phyloP scores from a whole-genome alignment of 1,140 invertebrate species.

The Dolichoris vasculosae region DNA sequence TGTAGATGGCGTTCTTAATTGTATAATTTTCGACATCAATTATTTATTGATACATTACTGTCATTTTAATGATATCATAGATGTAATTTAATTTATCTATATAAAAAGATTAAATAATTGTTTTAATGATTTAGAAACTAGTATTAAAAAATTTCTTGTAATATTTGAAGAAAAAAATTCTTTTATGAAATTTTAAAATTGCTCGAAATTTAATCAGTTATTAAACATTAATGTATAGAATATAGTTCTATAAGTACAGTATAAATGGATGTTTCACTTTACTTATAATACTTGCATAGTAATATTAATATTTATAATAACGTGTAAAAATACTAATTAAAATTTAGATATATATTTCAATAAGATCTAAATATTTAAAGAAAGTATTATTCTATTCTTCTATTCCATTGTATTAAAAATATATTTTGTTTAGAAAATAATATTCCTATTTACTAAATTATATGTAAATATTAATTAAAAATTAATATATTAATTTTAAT shows the following conservation, averaged over 20 bases:
- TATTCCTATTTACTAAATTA: too few species aligned
- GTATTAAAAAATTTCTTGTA: background rate
- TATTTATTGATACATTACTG: background rate
- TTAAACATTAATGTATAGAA: background rate
- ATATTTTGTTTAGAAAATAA: too few species aligned
- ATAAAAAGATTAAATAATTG: background rate
- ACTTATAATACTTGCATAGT: too few species aligned
- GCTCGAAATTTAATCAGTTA: background rate
- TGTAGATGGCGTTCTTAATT: background rate
- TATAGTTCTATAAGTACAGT: background rate
- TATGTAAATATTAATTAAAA: too few species aligned
- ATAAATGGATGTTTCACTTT: background rate
- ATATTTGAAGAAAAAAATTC: background rate
- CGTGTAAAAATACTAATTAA: too few species aligned
- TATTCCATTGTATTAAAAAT: too few species aligned
- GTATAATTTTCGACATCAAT: background rate
- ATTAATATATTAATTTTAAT: too few species aligned
- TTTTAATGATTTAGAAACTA: background rate
- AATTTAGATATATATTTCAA: too few species aligned
- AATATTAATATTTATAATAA: too few species aligned
- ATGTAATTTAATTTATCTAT: background rate
- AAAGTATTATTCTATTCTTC: too few species aligned
- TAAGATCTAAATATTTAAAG: too few species aligned
- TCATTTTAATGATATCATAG: background rate
- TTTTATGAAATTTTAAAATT: background rate